Conservation (phyloP, 2,888 invertebrate genomes). For the Ennomos erosarius region DNA sequence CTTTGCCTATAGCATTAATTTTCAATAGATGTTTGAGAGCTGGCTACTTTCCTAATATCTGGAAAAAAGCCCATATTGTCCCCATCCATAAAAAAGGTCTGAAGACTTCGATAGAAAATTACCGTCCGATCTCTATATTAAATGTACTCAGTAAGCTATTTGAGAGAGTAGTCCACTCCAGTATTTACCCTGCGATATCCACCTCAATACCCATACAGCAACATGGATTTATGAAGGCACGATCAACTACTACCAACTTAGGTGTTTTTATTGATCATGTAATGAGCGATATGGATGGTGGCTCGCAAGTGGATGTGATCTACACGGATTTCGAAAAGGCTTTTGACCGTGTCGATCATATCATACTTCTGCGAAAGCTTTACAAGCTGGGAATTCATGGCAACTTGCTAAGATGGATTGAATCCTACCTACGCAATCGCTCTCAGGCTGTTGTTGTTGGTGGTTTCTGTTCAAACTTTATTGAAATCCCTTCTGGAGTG, state of each 20-base stretch:
- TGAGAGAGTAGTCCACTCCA: neutral
- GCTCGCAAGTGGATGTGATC: slow-evolving; percentile 29
- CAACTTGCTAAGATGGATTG: slow-evolving; percentile 27
- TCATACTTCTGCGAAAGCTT: slow-evolving; percentile 27
- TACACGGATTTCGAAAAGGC: slow-evolving; percentile 37
- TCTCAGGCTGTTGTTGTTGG: slow-evolving; percentile 29
- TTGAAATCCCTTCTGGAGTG: slow-evolving; percentile 33
- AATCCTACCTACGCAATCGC: slow-evolving; percentile 29
- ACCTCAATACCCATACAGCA: neutral
- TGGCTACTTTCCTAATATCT: slow-evolving; percentile 27
- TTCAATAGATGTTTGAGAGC: slow-evolving; percentile 23
- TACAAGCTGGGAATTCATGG: slow-evolving; percentile 23
- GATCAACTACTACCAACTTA: neutral
- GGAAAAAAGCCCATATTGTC: slow-evolving; percentile 30
- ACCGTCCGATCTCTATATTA: slow-evolving; percentile 12
- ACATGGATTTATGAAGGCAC: neutral
- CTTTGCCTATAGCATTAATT: slow-evolving; percentile 17
- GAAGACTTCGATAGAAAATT: slow-evolving; percentile 25
- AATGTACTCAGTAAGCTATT: slow-evolving; percentile 3
- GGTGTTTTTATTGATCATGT: slow-evolving; percentile 6
- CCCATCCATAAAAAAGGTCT: slow-evolving; percentile 36
- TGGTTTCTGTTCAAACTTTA: slow-evolving; percentile 26
- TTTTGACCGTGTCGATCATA: slow-evolving; percentile 34
- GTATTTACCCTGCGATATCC: neutral
- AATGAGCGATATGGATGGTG: slow-evolving; percentile 14